phyloP scores from a whole-genome alignment of 2,888 invertebrate genomes.

The Boloria euphrosyne region DNA sequence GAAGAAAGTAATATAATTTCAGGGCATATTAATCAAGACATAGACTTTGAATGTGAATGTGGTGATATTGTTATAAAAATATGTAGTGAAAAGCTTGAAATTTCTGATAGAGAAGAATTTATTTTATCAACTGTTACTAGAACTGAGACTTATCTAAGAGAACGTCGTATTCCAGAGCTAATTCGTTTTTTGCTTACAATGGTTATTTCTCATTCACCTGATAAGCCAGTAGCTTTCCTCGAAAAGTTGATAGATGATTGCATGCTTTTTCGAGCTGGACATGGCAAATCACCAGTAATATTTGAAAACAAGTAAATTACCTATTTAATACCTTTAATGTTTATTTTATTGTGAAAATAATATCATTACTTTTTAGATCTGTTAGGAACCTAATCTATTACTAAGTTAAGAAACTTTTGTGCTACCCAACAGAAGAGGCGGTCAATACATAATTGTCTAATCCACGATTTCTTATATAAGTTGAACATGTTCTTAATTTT shows the following conservation, averaged over 20 bases:
- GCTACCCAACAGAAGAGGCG: too few species aligned
- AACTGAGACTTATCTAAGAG: slow-evolving; percentile 65
- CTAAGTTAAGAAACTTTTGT: too few species aligned
- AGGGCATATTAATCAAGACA: slow-evolving; percentile 19
- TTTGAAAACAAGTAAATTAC: slow-evolving; percentile 62
- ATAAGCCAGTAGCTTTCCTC: slow-evolving; percentile 54
- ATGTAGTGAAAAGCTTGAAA: slow-evolving; percentile 41
- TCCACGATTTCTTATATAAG: too few species aligned
- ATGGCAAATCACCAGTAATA: slow-evolving; percentile 64
- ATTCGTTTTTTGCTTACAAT: slow-evolving; percentile 66
- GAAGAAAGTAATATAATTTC: slow-evolving; percentile 39
- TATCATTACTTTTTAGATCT: too few species aligned
- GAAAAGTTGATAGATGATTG: slow-evolving; percentile 65
- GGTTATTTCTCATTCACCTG: slow-evolving; percentile 54
- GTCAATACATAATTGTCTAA: too few species aligned
- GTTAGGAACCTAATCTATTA: too few species aligned
- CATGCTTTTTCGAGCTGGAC: slow-evolving; percentile 69
- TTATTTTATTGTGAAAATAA: too few species aligned
- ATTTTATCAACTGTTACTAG: slow-evolving; percentile 56
- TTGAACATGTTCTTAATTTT: too few species aligned
- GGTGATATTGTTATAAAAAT: slow-evolving; percentile 44
- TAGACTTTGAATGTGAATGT: slow-evolving; percentile 53
- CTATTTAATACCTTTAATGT: slow-evolving; percentile 7
- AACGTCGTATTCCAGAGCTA: slow-evolving; percentile 68
- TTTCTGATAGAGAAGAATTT: slow-evolving; percentile 54